Base-by-base conservation (phyloP, 2,797 vertebrate genomes). In the Leptoclinus maculatus region DNA sequence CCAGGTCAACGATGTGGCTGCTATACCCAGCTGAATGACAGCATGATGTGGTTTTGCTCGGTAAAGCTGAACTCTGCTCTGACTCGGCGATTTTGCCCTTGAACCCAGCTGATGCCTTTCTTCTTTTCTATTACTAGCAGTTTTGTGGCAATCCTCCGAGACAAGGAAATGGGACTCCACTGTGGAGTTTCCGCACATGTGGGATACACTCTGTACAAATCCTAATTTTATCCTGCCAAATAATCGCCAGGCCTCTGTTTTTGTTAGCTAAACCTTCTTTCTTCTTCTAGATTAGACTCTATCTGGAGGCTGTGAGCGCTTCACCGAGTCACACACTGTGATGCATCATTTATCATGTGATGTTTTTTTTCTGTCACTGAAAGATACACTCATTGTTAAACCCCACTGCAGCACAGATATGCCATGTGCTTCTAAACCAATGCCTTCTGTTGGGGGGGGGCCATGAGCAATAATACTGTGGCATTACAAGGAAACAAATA, bases 291-390 rank as follows among this genome's bases (percentile, higher is more conserved):
- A 76, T 77, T 3, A 41, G 38, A 41, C 51, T 76, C 25, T 53
- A 9, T 69, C 27, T 79, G 25, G 13, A 39, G 23, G 38, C 73
- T 70, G 67, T 76, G 58, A 64, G 47, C 75, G 63, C 71, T 29
- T 67, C 65, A 83, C 71, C 72, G 83, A 88, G 85, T 89, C 85
- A 89, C 84, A 88, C 83, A 84, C 72, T 76, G 73, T 71, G n/a
- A 87, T 87, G 79, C 87, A 89, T 90, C 83, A 89, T 88, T 86
- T 82, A 83, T 91, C 87, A 91, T 92, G 90, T 91, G 93, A 91
- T 88, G 79, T 69, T 81, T 87, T 78, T 76, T 66, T 2, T n/a
- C 32, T 63, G 57, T 60, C 25, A 7, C 66, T 82, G 64, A 75
- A 74, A 82, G 76, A 88, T 69, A 70, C 77, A 79, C 64, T 82